A percentile compares a stretch with the other conserved stretches of the same genome.
Evolutionary conservation across 2,888 invertebrate species (phyloP).

Genomic region (Lottia scabra): DNA sequence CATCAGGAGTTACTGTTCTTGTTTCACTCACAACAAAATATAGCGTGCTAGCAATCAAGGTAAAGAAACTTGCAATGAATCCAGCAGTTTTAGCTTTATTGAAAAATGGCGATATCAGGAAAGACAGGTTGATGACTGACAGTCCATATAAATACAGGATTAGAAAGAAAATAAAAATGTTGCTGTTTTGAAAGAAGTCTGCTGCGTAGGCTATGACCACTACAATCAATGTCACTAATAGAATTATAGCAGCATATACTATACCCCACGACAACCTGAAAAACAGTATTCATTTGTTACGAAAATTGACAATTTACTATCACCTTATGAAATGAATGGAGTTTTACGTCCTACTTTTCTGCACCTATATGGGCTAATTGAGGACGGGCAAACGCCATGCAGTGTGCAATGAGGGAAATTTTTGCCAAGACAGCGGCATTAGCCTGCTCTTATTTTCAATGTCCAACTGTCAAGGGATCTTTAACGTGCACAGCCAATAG

Average conservation of each 20-base stretch:
- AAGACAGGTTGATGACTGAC: conserved; percentile 84
- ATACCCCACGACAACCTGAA: conserved; percentile 86
- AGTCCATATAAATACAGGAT: conserved; percentile 84
- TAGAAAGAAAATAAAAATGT: conserved; percentile 82
- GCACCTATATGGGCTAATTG: no score
- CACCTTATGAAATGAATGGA: no score
- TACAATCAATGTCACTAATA: conserved; percentile 77
- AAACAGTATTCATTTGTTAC: conserved; percentile 38
- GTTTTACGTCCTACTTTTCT: no score
- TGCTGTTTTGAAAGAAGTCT: conserved; percentile 81
- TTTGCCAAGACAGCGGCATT: no score
- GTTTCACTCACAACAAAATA: conserved; percentile 84
- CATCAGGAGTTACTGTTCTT: conserved; percentile 35
- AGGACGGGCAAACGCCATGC: no score
- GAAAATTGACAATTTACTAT: no score
- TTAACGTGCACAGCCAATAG: no score
- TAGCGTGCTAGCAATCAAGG: conserved; percentile 82
- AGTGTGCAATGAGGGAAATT: no score
- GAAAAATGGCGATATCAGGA: conserved; percentile 88
- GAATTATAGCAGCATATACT: conserved; percentile 80
- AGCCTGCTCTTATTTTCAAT: no score
- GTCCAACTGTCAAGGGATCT: no score
- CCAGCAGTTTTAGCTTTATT: conserved; percentile 76
- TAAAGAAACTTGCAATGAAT: conserved; percentile 82
- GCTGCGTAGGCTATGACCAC: conserved; percentile 70